Evolutionary conservation across 2,797 vertebrate genomes (phyloP), one percentile per base, ranked within the genome.

Genomic region (Syngnathus rostellatus): DNA sequence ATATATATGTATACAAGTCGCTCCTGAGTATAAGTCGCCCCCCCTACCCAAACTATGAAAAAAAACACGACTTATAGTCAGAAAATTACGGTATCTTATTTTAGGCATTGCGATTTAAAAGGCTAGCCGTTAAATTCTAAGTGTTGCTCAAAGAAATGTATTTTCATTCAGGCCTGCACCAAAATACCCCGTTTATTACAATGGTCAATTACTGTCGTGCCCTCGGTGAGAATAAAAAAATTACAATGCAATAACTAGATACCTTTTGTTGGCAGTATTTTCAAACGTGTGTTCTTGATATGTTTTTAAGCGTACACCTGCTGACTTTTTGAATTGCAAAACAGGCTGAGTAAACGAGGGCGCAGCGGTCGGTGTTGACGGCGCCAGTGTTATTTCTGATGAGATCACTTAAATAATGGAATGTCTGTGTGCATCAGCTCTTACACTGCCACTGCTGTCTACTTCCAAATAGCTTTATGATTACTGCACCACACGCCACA

Each of bases 401-500:
- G 67, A 62, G 68, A 69, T 68, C 75, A 73, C 80, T 83, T 85
- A 77, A 80, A 82, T 77, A 82, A 80, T 41, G 53, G 51, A 77
- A 65, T 53, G 2, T 53, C 66, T 74, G 61, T 63, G 60, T 31
- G 62, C 71, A 75, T 75, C 66, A 79, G 71, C 71, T 69, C 41
- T 43, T 68, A 46, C 58, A 74, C 62, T 55, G 64, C 45, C 54
- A 31, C 60, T 16, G 6, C 70, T 80, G 68, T 43, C 31, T 83
- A 78, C 70, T 63, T 63, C 61, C 54, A 6, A 61, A 72, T 64
- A 59, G 63, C 67, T 76, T 78, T 72, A 75, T 81, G 69, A 75
- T 72, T 67, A 74, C 62, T 37, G 77, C 63, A 63, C 72, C 70
- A 77, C 68, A 72, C 59, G 37, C 72, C 67, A 66, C 69, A 75